Evolutionary conservation across 2,113 vertebrate species (phyloP).

Genomic region (Phyllostomus hastatus): DNA sequence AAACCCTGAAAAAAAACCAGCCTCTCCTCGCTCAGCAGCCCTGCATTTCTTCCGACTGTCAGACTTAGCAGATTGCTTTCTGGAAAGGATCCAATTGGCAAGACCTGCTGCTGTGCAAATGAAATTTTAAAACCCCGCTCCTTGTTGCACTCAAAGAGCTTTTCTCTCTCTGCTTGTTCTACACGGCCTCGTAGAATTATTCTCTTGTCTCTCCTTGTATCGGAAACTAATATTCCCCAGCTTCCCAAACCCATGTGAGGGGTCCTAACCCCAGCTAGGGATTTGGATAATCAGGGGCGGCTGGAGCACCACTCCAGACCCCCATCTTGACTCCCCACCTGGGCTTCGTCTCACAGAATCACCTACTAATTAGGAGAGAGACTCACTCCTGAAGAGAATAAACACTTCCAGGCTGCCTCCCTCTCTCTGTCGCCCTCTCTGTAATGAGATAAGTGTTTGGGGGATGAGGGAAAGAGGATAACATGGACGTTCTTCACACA

Average conservation of each 20-base stretch:
- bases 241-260: slow-evolving; percentile 66
- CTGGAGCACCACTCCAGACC: slow-evolving; percentile 51
- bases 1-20: slow-evolving; percentile 82
- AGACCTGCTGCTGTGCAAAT: slow-evolving; percentile 84
- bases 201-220: slow-evolving; percentile 83
- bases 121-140: slow-evolving; percentile 84
- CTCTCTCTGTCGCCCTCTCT: not conserved
- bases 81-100: slow-evolving; percentile 85
- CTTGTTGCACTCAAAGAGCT: slow-evolving; percentile 82
- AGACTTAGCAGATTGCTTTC: slow-evolving; percentile 86
- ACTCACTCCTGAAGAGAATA: slow-evolving; percentile 56
- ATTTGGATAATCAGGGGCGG: slow-evolving; percentile 52
- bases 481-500: slow-evolving; percentile 44
- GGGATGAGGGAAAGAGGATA: slow-evolving; percentile 34
- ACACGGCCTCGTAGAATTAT: slow-evolving; percentile 81
- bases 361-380: slow-evolving; percentile 56
- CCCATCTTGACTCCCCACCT: slow-evolving; percentile 44
- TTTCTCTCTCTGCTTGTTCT: slow-evolving; percentile 81
- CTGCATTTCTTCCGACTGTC: slow-evolving; percentile 84
- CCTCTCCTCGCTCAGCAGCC: slow-evolving; percentile 83
- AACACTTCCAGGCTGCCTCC: slow-evolving; percentile 61
- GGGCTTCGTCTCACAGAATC: slow-evolving; percentile 61
- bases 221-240: slow-evolving; percentile 76
- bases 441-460: slow-evolving; percentile 72
- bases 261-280: slow-evolving; percentile 48